These are phyloP conservation scores for Lutraria rhynchaena DNA, from an alignment of 1,140 invertebrate species.

Conservation along the genomic window DNA sequence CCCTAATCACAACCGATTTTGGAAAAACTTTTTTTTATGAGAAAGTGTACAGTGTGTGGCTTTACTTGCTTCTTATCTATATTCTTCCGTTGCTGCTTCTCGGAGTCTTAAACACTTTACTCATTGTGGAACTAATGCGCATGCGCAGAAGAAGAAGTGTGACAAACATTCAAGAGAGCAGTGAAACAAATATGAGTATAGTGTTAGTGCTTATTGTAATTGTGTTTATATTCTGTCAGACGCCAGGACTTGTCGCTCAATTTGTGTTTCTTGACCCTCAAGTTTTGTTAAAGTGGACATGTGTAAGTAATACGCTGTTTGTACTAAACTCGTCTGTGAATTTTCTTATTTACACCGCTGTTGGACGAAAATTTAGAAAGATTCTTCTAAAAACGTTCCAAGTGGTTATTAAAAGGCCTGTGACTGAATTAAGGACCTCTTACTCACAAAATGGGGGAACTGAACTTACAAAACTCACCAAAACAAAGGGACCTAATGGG, in stretches of 20 bases:
- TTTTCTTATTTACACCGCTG: conserved; percentile 78
- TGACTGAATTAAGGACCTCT: conserved; percentile 37
- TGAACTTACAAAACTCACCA: conserved; percentile 27
- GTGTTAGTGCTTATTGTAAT: conserved; percentile 77
- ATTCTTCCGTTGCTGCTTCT: conserved; percentile 71
- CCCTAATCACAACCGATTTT: conserved; percentile 67
- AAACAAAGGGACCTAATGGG: not conserved
- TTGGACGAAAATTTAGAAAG: conserved; percentile 75
- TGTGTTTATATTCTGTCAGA: conserved; percentile 79
- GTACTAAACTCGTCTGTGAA: conserved; percentile 79
- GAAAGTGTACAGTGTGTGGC: conserved; percentile 69
- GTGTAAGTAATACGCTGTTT: conserved; percentile 76
- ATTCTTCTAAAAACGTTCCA: conserved; percentile 71
- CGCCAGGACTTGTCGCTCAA: conserved; percentile 77
- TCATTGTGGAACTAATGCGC: conserved; percentile 77
- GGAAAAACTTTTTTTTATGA: conserved; percentile 69
- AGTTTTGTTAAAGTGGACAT: conserved; percentile 72
- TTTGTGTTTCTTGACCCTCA: conserved; percentile 68
- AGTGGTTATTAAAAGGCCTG: conserved; percentile 34
- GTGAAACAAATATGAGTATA: conserved; percentile 77
- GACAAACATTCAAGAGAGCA: conserved; percentile 75
- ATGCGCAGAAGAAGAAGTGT: conserved; percentile 74
- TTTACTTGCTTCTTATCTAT: conserved; percentile 76
- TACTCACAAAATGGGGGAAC: conserved; percentile 49
- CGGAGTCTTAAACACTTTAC: conserved; percentile 68